Evolutionary conservation across 2,113 vertebrate species (phyloP).

Genomic region (Dinomys branickii): DNA sequence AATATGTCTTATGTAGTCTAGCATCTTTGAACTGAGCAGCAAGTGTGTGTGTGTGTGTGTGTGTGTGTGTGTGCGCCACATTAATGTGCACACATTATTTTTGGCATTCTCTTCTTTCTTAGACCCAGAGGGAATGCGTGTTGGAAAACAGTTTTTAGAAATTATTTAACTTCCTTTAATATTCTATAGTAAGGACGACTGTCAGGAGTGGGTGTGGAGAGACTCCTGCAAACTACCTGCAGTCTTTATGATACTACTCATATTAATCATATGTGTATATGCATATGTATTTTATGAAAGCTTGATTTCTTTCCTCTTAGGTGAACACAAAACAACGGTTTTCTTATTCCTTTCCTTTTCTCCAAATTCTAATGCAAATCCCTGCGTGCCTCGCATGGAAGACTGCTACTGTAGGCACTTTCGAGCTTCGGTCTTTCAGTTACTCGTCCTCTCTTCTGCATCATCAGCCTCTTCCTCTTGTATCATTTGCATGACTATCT

Average conservation of each 20-base stretch:
- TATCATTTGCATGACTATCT: not conserved
- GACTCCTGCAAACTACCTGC: not conserved
- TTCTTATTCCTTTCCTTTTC: not conserved
- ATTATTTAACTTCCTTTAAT: not conserved
- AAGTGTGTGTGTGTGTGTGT: not conserved
- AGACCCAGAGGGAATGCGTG: not conserved
- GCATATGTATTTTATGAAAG: not conserved
- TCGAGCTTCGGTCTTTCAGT: not conserved
- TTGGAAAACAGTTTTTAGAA: constrained; percentile 25
- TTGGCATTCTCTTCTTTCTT: not conserved
- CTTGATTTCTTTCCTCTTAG: not conserved
- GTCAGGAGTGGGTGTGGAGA: too few relatives aligned
- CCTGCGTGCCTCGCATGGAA: not conserved
- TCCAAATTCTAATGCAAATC: not conserved
- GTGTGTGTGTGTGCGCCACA: not conserved
- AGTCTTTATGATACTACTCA: not conserved
- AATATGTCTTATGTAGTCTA: not conserved
- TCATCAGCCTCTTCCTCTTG: not conserved
- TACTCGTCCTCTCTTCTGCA: not conserved
- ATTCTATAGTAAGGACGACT: not conserved
- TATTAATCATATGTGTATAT: not conserved
- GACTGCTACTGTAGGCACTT: not conserved
- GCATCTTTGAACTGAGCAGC: not conserved
- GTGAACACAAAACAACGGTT: not conserved
- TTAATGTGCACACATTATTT: not conserved